phyloP scores from a whole-genome alignment of 2,888 invertebrate genomes.

The Eilema depressum region DNA sequence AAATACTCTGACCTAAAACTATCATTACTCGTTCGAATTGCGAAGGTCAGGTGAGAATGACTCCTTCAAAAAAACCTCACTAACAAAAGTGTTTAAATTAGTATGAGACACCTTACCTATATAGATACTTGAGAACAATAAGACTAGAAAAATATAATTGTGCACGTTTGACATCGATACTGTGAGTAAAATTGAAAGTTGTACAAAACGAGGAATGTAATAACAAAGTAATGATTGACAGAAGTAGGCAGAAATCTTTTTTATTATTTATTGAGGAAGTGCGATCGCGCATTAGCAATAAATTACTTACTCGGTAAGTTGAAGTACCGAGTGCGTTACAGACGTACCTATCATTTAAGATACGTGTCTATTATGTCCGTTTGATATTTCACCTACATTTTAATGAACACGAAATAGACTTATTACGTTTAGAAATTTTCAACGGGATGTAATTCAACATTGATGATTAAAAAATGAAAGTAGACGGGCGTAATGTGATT shows the following conservation, averaged over 20 bases:
- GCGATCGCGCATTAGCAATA: constrained; percentile 53
- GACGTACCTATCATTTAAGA: constrained; percentile 45
- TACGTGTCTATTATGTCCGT: constrained; percentile 39
- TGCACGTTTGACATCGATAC: constrained; percentile 36
- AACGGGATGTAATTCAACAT: constrained; percentile 40
- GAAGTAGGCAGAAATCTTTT: constrained; percentile 46
- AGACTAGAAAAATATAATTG: background rate
- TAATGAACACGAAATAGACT: constrained; percentile 31
- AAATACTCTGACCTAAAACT: background rate
- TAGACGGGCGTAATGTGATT: constrained; percentile 27
- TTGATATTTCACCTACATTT: constrained; percentile 44
- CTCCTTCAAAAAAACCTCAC: background rate
- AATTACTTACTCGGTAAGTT: constrained; percentile 48
- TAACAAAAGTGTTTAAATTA: background rate
- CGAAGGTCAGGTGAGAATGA: background rate
- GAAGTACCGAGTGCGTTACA: constrained; percentile 38
- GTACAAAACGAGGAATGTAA: constrained; percentile 50
- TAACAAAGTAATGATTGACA: constrained; percentile 50
- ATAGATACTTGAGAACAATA: background rate
- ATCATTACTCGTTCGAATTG: background rate
- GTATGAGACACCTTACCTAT: background rate
- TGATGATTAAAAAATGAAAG: constrained; percentile 50
- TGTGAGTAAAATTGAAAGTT: constrained; percentile 69
- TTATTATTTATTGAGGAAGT: constrained; percentile 53
- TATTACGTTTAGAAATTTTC: constrained; percentile 35